Evolutionary conservation across 2,113 vertebrate genomes (phyloP).

Genomic region (Lota lota): DNA sequence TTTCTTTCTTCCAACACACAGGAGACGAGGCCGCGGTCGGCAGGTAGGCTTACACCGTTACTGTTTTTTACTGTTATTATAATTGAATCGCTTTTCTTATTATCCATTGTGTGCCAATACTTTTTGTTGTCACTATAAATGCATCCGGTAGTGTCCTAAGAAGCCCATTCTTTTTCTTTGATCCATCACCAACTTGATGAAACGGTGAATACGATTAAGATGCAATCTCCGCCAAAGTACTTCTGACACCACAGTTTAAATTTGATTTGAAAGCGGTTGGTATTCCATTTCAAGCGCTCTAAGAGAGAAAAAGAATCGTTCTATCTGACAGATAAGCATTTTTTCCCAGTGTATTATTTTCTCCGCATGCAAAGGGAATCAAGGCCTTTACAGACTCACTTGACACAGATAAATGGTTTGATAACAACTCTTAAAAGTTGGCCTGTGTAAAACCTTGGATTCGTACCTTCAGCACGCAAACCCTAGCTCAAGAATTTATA

Average conservation of each 20-base stretch:
- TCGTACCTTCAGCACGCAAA: too few species aligned
- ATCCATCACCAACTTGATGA: constrained; percentile 53
- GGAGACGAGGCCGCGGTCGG: constrained; percentile 57
- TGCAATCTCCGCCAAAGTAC: constrained; percentile 36
- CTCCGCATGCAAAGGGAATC: constrained; percentile 2
- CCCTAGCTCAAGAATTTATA: too few species aligned
- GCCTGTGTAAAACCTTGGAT: too few species aligned
- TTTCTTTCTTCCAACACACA: constrained; percentile 43
- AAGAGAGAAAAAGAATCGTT: background rate
- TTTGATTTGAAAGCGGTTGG: constrained; percentile 19
- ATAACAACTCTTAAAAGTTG: background rate
- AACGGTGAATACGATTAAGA: constrained; percentile 52
- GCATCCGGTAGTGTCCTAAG: constrained; percentile 18
- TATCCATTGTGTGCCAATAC: constrained; percentile 26
- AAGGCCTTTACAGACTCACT: constrained; percentile 8
- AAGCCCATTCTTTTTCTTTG: constrained; percentile 51
- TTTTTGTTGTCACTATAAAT: constrained; percentile 42
- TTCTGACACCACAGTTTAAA: constrained; percentile 37
- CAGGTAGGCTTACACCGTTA: constrained; percentile 56
- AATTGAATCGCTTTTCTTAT: background rate
- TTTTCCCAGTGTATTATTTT: constrained; percentile 18
- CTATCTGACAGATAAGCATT: constrained; percentile 35
- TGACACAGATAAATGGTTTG: constrained; percentile 9
- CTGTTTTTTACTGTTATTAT: constrained; percentile 15
- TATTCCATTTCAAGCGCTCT: constrained; percentile 1